Conservation (phyloP, 2,888 invertebrate genomes). For the Drosophila neutralis region DNA sequence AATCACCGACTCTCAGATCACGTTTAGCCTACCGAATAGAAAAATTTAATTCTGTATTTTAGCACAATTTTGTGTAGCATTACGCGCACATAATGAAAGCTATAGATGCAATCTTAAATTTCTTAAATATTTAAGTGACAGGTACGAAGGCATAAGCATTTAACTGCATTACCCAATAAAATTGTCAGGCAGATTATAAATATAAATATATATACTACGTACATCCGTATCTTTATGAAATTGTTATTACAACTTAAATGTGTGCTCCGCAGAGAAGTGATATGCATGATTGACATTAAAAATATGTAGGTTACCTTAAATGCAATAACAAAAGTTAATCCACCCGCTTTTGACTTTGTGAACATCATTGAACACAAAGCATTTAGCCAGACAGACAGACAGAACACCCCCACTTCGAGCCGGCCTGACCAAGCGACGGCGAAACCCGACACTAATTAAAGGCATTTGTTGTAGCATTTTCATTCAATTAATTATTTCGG, state of each 20-base stretch:
- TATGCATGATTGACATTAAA: not conserved
- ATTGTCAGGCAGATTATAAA: not conserved
- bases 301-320: not conserved
- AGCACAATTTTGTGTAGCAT: not conserved
- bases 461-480: conserved; percentile 77
- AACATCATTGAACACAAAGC: conserved; percentile 16
- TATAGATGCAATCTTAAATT: too few relatives aligned
- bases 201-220: not conserved
- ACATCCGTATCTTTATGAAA: not conserved
- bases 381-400: conserved; percentile 22
- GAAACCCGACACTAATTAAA: conserved; percentile 81
- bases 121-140: not conserved
- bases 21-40: not conserved
- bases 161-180: not conserved
- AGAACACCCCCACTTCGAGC: conserved; percentile 16
- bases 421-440: conserved; percentile 28
- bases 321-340: conserved; percentile 1
- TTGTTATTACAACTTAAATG: not conserved
- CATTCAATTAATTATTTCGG: conserved; percentile 82
- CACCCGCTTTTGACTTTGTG: conserved; percentile 3
- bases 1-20: not conserved
- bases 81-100: not conserved
- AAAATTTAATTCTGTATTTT: not conserved
- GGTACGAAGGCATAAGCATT: not conserved
- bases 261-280: not conserved